Percentiles rank a stretch among this genome's conserved stretches.
Evolutionary conservation across 2,113 vertebrate genomes (phyloP).

Genomic region (chimpanzee (Pan troglodytes)): NHGRI_mPanTro3-v2.1_pri NC_072411.2:103931001-103931500

Average conservation of each 20-base stretch:
- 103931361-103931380: too few species aligned
- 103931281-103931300: not conserved
- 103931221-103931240: not conserved
- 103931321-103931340: not conserved
- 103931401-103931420: too few species aligned
- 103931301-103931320: not conserved
- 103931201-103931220: not conserved
- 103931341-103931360: not conserved
- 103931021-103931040: not conserved
- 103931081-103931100: not conserved
- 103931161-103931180: too few species aligned
- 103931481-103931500: too few species aligned
- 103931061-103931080: not conserved
- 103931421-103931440: too few species aligned
- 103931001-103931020: not conserved
- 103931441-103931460: too few species aligned
- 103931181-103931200: not conserved
- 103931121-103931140: not conserved
- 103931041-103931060: not conserved
- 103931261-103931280: not conserved
- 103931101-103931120: not conserved
- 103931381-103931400: too few species aligned
- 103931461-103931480: too few species aligned
- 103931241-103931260: not conserved
- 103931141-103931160: not conserved